Base-by-base conservation (phyloP, 2,888 invertebrate genomes). In the Odiellus spinosus region DNA sequence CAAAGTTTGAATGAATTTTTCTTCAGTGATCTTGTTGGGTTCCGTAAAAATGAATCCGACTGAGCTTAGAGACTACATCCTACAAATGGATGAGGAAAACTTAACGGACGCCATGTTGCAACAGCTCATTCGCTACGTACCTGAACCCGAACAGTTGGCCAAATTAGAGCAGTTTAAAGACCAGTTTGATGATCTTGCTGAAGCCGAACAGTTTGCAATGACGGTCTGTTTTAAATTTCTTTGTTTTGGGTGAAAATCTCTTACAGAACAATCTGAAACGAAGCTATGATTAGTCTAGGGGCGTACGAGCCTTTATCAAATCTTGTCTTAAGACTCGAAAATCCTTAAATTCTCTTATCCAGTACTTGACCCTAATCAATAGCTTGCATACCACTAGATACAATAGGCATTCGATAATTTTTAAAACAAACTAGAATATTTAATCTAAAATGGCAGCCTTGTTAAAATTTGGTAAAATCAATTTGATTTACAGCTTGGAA, bases 151-250 rank as follows among this genome's bases (percentile, higher is more conserved):
- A 61, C 84, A 90, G 59, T 69, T 98, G 17, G 81, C 80, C 55
- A 79, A 83, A 58, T 67, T 98, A 8, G 77, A 84, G 21, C 80
- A 82, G 52, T 73, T 82, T 53, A 82, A 84, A 60, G 77, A 78
- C 50, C 73, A 76, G 15, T 82, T 82, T 60, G 75, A 79, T 44
- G 82, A 87, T 11, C 66, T 91, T 50, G 82, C 84, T 0, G 91
- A 90, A 56, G 88, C 95, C 0, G 98, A 98, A 64, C 88, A 87
- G 65, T 96, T 96, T 67, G 84, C 85, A 43, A 80, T 90, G 0
- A 83, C 83, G 21, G 76, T 77, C 63, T 64, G 69, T 63, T 44
- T 51, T 18, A 26, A 8, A n/a, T 21, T 32, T 19, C n/a, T 46
- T 41, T 38, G 6, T 43, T 45, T 45, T 40, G 32, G 21, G 44